Percentiles rank a stretch among this genome's conserved stretches.
These are phyloP conservation scores for Gymnogyps californianus DNA, from an alignment of 2,113 vertebrate genomes.

Conservation along the genomic window DNA sequence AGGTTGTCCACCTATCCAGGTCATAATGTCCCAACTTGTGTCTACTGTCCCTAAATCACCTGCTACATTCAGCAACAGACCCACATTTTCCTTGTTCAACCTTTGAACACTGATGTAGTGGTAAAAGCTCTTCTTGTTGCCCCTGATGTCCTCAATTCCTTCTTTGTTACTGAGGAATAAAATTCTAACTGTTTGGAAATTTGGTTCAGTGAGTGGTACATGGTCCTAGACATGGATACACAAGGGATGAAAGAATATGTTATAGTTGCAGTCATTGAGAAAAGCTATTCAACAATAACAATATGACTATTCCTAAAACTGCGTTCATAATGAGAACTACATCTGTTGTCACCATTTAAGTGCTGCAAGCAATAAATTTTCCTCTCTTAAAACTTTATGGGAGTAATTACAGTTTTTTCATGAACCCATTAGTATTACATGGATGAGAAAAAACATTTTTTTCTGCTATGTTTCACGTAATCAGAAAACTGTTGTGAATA, in stretches of 20 bases:
- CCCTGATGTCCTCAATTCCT: not conserved
- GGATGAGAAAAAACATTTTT: not conserved
- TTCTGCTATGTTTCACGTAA: not conserved
- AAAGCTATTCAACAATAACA: not conserved
- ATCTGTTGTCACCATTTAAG: not conserved
- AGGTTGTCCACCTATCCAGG: not conserved
- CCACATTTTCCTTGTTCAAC: accelerated
- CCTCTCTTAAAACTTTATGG: not conserved
- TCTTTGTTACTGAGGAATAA: not conserved
- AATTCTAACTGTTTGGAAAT: not conserved
- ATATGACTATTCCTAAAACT: not conserved
- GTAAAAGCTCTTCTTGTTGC: not conserved
- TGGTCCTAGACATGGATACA: not conserved
- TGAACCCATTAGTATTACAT: not conserved
- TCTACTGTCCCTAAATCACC: not conserved
- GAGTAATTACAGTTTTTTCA: not conserved
- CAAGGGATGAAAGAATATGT: not conserved
- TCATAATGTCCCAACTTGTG: not conserved
- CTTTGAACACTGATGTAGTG: not conserved
- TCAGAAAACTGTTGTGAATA: not conserved
- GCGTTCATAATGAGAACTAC: not conserved
- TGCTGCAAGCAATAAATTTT: not conserved
- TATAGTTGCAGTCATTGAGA: not conserved
- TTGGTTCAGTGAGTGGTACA: not conserved
- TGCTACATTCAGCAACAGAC: not conserved